phyloP scores from a whole-genome alignment of 1,140 invertebrate species.

The Teleopsis dalmanni region DNA sequence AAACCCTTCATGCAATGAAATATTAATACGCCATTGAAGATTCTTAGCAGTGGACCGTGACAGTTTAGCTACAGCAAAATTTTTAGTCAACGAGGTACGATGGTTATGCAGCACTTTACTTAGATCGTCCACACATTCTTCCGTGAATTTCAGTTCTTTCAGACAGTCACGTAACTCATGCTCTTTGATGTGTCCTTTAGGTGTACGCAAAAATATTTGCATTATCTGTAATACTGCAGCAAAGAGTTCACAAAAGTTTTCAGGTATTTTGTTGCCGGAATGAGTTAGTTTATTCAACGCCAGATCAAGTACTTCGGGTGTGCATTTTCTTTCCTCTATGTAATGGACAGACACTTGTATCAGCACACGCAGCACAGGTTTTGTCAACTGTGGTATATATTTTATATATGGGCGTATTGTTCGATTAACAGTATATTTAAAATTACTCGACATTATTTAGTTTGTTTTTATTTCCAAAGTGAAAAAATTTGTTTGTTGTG shows the following conservation, averaged over 20 bases:
- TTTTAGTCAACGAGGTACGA: slow-evolving; percentile 32
- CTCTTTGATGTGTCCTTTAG: slow-evolving; percentile 35
- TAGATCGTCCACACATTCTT: slow-evolving; percentile 36
- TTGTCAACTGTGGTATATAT: slow-evolving; percentile 18
- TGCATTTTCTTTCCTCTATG: slow-evolving; percentile 37
- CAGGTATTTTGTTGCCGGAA: slow-evolving; percentile 32
- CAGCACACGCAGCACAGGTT: slow-evolving; percentile 33
- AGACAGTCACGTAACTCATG: slow-evolving; percentile 33
- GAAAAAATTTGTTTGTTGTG: no score
- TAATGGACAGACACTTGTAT: slow-evolving; percentile 43
- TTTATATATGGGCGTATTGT: slow-evolving; percentile 12
- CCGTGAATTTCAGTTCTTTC: slow-evolving; percentile 30
- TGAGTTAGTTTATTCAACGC: slow-evolving; percentile 41
- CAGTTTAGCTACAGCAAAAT: slow-evolving; percentile 35
- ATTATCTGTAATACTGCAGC: slow-evolving; percentile 36
- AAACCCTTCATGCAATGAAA: slow-evolving; percentile 32
- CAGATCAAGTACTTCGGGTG: slow-evolving; percentile 34
- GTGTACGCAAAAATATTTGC: slow-evolving; percentile 39
- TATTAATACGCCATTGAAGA: slow-evolving; percentile 42
- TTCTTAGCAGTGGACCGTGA: slow-evolving; percentile 31
- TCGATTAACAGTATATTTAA: slow-evolving; percentile 7
- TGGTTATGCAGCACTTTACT: slow-evolving; percentile 38
- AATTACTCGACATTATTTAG: slow-evolving; percentile 11
- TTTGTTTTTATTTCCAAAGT: neutral
- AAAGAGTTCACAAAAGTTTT: slow-evolving; percentile 41